Evolutionary conservation across 2,113 vertebrate genomes (phyloP), one percentile per base, ranked within the genome.

Genomic region (Myotis yumanensis): DNA sequence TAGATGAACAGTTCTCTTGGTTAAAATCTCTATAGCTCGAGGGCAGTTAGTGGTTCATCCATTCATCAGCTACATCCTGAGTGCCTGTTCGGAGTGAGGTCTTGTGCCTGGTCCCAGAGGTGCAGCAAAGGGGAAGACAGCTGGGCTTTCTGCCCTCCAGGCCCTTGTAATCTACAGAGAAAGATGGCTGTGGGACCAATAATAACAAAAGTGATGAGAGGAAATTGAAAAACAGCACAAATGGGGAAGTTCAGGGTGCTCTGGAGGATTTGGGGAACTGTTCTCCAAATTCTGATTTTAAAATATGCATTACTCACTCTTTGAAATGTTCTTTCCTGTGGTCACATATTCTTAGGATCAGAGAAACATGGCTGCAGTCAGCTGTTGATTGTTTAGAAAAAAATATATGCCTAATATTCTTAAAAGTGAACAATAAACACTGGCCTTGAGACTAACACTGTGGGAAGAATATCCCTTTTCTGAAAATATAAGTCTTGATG

Each of bases 301-400:
- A 95, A 86, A 85, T 72, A 86, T 20, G 1, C 52, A 84, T 96
- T 95, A 79, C 89, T 95, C 89, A 92, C 48, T 59, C 51, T 90
- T 86, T 64, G 88, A 69, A 3, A 37, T 8, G 2, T 64, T 80
- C 62, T 95, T 93, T 77, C 32, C 68, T 66, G 20, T 25, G 62
- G 81, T 68, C 69, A 85, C 22, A 87, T 86, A 43, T 92, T 57
- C 43, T 80, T 92, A 85, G 62, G 89, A 28, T 69, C 22, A 80
- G 43, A 95, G 72, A 72, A 90, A 48, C 59, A 16, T 8, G 48
- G 30, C 79, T 43, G 1, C 16, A 11, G 22, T 88, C 85, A 69
- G 90, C 77, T 89, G 75, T 82, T 73, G 66, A 43, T 30, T 79
- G 8, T 82, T 17, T 20, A 51, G n/a, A 91, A 72, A 92, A 68